Conservation (phyloP, 2,113 vertebrate species). For the Siniperca chuatsi region DNA sequence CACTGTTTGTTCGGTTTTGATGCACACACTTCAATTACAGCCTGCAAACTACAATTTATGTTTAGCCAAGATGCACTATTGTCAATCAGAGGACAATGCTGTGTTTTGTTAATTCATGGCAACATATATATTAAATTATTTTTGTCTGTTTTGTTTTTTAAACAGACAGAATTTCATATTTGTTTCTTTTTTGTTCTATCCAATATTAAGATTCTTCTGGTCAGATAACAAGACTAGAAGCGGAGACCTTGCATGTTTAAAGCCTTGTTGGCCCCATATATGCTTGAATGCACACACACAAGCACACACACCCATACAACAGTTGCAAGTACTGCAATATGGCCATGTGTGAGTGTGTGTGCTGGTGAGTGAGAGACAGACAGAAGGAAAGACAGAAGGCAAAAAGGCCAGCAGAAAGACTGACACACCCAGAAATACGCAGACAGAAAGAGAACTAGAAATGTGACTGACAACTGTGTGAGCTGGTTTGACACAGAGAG, state of each 20-base stretch:
- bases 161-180: neutral
- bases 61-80: neutral
- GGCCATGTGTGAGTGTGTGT: neutral
- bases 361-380: neutral
- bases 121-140: neutral
- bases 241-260: neutral
- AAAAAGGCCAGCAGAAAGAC: neutral
- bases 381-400: neutral
- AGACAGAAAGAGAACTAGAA: conserved; percentile 14
- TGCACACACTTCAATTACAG: conserved; percentile 26
- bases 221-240: neutral
- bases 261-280: neutral
- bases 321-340: neutral
- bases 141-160: neutral
- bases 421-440: conserved; percentile 13
- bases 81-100: neutral
- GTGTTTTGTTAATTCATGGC: neutral
- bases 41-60: conserved; percentile 18
- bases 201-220: neutral
- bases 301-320: neutral
- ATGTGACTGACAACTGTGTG: conserved; percentile 48
- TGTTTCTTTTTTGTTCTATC: neutral
- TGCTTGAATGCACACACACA: conserved; percentile 4
- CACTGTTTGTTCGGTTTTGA: neutral
- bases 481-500: conserved; percentile 21